A percentile compares a stretch with the other conserved stretches of the same genome.
Conservation (phyloP, 2,797 vertebrate species). For the Sebastes nivosus region DNA sequence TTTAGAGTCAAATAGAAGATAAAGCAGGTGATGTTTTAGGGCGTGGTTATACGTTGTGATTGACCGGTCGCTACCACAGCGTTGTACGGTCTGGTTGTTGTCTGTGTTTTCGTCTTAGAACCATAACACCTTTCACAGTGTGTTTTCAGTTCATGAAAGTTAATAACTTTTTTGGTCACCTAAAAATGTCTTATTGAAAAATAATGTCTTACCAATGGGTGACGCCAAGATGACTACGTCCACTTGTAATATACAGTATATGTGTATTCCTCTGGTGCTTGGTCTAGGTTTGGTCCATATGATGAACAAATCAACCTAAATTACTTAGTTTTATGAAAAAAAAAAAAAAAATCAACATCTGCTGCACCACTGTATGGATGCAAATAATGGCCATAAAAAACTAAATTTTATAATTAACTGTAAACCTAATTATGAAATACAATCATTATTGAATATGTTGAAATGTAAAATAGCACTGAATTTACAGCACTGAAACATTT, state of each 20-base stretch:
- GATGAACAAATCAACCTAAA: background rate
- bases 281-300: background rate
- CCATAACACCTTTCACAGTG: background rate
- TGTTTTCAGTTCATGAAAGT: background rate
- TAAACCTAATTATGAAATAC: too few species aligned
- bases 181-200: too few species aligned
- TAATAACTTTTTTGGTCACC: background rate
- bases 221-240: fast-evolving
- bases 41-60: background rate
- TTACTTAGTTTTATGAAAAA: background rate
- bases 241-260: background rate
- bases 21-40: background rate
- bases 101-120: background rate
- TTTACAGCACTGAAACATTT: background rate
- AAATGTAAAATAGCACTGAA: background rate
- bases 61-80: background rate
- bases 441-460: background rate
- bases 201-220: too few species aligned
- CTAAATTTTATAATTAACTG: too few species aligned
- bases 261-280: background rate
- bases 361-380: too few species aligned
- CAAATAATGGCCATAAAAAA: too few species aligned
- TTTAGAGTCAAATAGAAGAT: background rate
- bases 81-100: background rate
- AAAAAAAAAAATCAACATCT: too few species aligned